phyloP scores from a whole-genome alignment of 2,113 vertebrate species.

The Anolis carolinensis region DNA sequence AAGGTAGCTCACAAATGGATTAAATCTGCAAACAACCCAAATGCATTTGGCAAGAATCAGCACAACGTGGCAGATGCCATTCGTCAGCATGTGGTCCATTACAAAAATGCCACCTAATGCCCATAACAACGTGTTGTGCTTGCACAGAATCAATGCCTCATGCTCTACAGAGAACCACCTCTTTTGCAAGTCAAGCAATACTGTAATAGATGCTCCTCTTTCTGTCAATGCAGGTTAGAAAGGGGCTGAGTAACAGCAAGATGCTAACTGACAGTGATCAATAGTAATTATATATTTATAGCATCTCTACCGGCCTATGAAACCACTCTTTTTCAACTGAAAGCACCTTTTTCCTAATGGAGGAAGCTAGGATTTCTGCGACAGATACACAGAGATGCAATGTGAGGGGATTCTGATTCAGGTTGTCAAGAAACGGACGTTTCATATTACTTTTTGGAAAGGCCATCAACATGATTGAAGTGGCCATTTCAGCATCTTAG shows the following conservation, averaged over 20 bases:
- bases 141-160: conserved; percentile 63
- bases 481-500: background rate
- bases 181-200: conserved; percentile 72
- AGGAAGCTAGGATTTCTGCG: conserved; percentile 4
- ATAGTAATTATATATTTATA: conserved; percentile 94
- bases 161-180: conserved; percentile 49
- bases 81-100: background rate
- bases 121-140: conserved; percentile 57
- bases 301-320: conserved; percentile 77
- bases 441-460: conserved; percentile 11
- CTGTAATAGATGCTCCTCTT: conserved; percentile 69
- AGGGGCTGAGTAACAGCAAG: conserved; percentile 71
- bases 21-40: background rate
- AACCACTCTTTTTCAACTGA: conserved; percentile 58
- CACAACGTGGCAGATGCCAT: background rate
- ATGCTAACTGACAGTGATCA: conserved; percentile 80
- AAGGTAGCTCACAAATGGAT: background rate
- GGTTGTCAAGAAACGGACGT: background rate
- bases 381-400: background rate
- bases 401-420: background rate
- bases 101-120: conserved; percentile 44
- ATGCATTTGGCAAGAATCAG: background rate
- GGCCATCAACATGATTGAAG: background rate
- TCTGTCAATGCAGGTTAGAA: conserved; percentile 82
- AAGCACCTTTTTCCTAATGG: conserved; percentile 28